Base-by-base conservation (phyloP, 2,797 vertebrate species). In the Ibycter americanus region DNA sequence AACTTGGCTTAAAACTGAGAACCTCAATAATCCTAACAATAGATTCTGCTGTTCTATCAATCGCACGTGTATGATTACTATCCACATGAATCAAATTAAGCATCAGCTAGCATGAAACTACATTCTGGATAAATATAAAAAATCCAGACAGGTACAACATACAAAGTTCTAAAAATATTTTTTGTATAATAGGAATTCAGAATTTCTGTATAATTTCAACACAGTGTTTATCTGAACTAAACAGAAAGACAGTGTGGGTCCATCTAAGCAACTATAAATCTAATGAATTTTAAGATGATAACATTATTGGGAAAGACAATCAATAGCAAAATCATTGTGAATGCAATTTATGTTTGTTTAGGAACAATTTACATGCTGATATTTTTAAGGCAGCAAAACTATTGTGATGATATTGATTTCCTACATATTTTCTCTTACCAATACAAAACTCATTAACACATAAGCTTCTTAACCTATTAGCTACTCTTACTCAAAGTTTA, bases 401-500 rank as follows among this genome's bases (percentile, higher is more conserved):
- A 54, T 54, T 76, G 51, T 71, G 25, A 96, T 65, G 27, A 47
- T 87, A 90, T 3, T 47, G 55, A 94, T 94, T 94, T 74, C 32
- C 76, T 78, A 91, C 10, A 80, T 59, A 63, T 93, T 79, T 95
- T 87, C 70, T 94, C 62, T 61, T 56, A 83, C 22, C 32, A 51
- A 59, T 46, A 78, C 44, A 67, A 82, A 89, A 89, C 18, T 91
- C 83, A 80, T 83, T 56, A 91, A 90, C 29, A 78, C 20, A 78
- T 72, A 91, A 92, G 63, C 78, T 93, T 93, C 77, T 65, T 70
- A 96, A 90, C 23, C 46, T 86, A 76, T 93, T 72, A 91, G 71
- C 61, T 76, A 49, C 47, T 61, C 78, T 89, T 88, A 95, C 91
- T 95, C 84, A 88, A 98, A 98, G 95, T 98, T 98, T 97, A 89